Evolutionary conservation across 2,888 invertebrate genomes (phyloP).

Genomic region (Cantharis nigra): DNA sequence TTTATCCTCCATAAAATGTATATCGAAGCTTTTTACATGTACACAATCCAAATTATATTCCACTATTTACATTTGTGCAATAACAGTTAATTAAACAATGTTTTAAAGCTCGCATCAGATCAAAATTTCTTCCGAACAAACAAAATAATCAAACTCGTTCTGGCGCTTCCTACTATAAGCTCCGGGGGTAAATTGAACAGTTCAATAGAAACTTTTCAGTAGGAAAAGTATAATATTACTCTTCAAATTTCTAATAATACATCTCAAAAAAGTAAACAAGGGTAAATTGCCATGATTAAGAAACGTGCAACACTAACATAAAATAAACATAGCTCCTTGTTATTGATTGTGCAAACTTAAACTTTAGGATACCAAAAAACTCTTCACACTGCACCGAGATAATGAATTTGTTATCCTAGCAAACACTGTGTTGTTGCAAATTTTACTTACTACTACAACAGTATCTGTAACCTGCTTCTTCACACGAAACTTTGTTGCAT

Average conservation of each 20-base stretch:
- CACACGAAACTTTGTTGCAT: too few species aligned
- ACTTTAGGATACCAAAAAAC: neutral
- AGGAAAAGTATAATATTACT: conserved; percentile 27
- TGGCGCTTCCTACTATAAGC: conserved; percentile 30
- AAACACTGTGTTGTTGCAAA: neutral
- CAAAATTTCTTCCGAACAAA: conserved; percentile 41
- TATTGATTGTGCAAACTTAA: neutral
- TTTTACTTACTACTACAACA: too few species aligned
- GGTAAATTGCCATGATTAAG: conserved; percentile 8
- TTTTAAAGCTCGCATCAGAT: conserved; percentile 28
- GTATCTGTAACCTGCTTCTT: too few species aligned
- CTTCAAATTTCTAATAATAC: conserved; percentile 28
- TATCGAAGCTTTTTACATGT: neutral
- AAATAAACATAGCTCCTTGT: neutral
- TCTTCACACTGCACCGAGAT: neutral
- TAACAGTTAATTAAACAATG: conserved; percentile 29
- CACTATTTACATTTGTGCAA: conserved; percentile 18
- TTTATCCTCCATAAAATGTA: neutral
- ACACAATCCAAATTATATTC: neutral
- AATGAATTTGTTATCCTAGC: neutral
- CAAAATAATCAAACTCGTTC: conserved; percentile 41
- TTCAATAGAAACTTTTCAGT: conserved; percentile 32
- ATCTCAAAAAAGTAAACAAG: conserved; percentile 25
- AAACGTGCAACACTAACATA: conserved; percentile 9
- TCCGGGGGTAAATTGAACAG: conserved; percentile 35